Evolutionary conservation across 2,888 invertebrate species (phyloP), one percentile per base, ranked within the genome.

Genomic region (Drosophila falleni): DNA sequence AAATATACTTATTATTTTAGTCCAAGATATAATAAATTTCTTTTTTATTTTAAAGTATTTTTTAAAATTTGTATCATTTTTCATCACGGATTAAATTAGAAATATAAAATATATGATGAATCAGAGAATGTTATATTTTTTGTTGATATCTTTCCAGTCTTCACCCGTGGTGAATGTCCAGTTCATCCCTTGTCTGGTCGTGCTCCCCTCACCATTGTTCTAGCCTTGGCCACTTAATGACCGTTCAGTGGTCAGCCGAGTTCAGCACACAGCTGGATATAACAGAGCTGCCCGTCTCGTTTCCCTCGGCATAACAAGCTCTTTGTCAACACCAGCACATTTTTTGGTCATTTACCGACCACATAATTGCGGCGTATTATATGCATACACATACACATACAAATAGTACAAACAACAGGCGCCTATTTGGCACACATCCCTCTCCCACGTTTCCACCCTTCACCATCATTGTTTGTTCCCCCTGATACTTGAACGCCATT

Each of bases 341-440:
- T 90, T 90, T 89, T 87, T 90, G 82, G 90, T 89, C 84, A 81
- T 89, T 87, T 90, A 80, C 87, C 70, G 76, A 90, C 90, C 90
- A 90, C 89, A 90, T 90, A 90, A 90, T 90, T 90, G 89, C 75
- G 90, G 90, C 77, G 74, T 86, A 84, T 89, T 84, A 81, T 89
- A 88, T 86, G 78, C 80, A 58, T 54, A 63, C 8, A 29, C 50
- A 63, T 54, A 63, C 1, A 29, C 50, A 63, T 37, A 63, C 1
- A 29, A 46, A 63, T 37, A 29, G 68, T 16, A 53, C 54, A 54
- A 35, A 51, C 53, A 44, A 58, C 56, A 42, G 49, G 37, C 46
- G 42, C 59, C 54, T 59, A 68, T 65, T 65, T 44, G 26, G 8
- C 51, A 15, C 41, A 26, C 13, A 16, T 11, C 11, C 37, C 53